Percentiles rank a stretch among this genome's conserved stretches.
phyloP scores from a whole-genome alignment of 2,888 invertebrate species.

The Drosophila rellima region DNA sequence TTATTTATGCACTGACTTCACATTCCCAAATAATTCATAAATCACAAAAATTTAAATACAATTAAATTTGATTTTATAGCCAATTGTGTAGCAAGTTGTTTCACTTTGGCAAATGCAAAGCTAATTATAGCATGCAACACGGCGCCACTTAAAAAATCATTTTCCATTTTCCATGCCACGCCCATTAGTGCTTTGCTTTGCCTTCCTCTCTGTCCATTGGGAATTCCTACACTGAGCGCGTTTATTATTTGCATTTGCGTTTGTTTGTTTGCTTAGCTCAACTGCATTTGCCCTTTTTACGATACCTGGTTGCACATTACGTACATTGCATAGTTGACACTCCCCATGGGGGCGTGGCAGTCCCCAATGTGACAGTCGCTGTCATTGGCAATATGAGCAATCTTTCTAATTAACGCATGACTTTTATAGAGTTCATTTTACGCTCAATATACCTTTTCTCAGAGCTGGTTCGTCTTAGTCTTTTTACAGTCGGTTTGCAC shows the following conservation, averaged over 20 bases:
- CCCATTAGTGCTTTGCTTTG: slow-evolving; percentile 31
- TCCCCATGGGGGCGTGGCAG: slow-evolving; percentile 15
- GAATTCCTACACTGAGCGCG: slow-evolving; percentile 11
- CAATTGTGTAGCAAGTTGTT: slow-evolving; percentile 16
- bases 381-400: slow-evolving; percentile 51
- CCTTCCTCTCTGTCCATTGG: slow-evolving; percentile 9
- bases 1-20: slow-evolving; percentile 1
- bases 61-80: slow-evolving; percentile 39
- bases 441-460: background rate
- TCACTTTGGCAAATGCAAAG: slow-evolving; percentile 36
- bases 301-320: slow-evolving; percentile 26
- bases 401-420: slow-evolving; percentile 45
- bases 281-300: slow-evolving; percentile 21
- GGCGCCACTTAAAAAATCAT: slow-evolving; percentile 65
- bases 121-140: slow-evolving; percentile 59
- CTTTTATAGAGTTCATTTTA: slow-evolving; percentile 3
- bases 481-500: no score
- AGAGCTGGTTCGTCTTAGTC: background rate
- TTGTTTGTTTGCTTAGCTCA: slow-evolving; percentile 38
- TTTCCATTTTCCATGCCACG: slow-evolving; percentile 52
- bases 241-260: slow-evolving; percentile 47
- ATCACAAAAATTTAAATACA: slow-evolving; percentile 33
- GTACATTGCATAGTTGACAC: slow-evolving; percentile 35
- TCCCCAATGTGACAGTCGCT: slow-evolving; percentile 32
- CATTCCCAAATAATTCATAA: slow-evolving; percentile 16